Evolutionary conservation across 2,888 invertebrate genomes (phyloP).

Genomic region (Lasioglossum malachurum): DNA sequence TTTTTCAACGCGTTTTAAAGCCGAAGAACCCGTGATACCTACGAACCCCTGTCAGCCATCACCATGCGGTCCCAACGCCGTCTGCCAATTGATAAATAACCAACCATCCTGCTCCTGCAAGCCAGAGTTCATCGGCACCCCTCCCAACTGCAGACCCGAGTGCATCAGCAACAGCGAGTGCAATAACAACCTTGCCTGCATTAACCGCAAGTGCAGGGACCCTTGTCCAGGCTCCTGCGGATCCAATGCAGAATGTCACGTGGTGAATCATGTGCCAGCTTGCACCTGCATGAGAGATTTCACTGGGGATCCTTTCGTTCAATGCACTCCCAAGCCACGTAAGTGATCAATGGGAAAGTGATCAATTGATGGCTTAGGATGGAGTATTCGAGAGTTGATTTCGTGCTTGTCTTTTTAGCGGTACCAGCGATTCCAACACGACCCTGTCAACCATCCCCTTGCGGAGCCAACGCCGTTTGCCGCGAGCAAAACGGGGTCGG

Average conservation of each 20-base stretch:
- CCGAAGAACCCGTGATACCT: conserved; percentile 70
- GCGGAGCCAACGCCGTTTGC: conserved; percentile 92
- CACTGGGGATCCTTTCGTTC: conserved; percentile 91
- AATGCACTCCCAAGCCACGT: conserved; percentile 86
- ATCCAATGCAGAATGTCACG: conserved; percentile 88
- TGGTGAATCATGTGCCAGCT: conserved; percentile 91
- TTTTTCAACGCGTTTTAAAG: conserved; percentile 50
- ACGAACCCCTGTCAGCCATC: conserved; percentile 84
- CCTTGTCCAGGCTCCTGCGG: conserved; percentile 85
- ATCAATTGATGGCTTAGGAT: not conserved
- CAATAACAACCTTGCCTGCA: conserved; percentile 82
- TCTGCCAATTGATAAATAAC: conserved; percentile 84
- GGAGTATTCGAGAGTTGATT: not conserved
- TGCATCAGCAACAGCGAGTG: conserved; percentile 86
- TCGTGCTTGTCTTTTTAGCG: conserved; percentile 46
- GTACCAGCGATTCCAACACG: conserved; percentile 81
- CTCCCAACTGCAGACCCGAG: conserved; percentile 85
- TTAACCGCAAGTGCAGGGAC: conserved; percentile 84
- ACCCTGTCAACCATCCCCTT: conserved; percentile 90
- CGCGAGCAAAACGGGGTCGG: conserved; percentile 90
- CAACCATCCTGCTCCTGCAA: conserved; percentile 84
- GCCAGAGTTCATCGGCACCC: conserved; percentile 84
- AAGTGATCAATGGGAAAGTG: conserved; percentile 44
- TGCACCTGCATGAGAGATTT: conserved; percentile 89
- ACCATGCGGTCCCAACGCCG: conserved; percentile 86